phyloP scores from a whole-genome alignment of 92 coral and sea anemone genomes.

The Actinostola sp. region DNA sequence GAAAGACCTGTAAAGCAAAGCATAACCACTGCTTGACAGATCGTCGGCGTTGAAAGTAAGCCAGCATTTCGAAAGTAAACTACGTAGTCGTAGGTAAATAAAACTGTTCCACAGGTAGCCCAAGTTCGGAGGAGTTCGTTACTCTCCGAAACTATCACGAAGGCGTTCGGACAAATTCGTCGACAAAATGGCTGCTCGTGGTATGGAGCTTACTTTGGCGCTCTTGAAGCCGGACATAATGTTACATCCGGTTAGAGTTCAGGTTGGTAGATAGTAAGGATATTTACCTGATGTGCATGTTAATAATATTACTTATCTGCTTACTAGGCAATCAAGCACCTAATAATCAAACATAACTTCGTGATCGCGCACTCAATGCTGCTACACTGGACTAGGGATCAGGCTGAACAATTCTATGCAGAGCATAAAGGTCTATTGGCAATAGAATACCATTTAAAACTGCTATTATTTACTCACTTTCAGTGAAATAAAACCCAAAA shows the following conservation, averaged over 20 bases:
- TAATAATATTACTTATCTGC: not conserved
- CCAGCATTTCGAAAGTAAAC: constrained; percentile 5
- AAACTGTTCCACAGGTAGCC: constrained; percentile 1
- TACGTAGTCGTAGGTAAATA: not conserved
- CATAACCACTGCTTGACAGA: constrained; percentile 49
- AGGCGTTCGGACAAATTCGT: not conserved
- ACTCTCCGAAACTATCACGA: not conserved
- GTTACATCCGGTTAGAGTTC: constrained; percentile 72
- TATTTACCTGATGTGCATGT: not conserved
- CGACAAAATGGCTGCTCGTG: constrained; percentile 1
- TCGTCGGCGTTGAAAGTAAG: constrained; percentile 41
- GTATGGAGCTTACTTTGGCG: constrained; percentile 81
- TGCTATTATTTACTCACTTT: too few species aligned
- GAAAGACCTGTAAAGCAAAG: constrained; percentile 65
- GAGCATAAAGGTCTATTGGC: constrained; percentile 78
- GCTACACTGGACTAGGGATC: constrained; percentile 52
- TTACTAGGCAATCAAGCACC: constrained; percentile 82
- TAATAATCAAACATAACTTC: constrained; percentile 62
- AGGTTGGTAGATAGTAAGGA: constrained; percentile 43
- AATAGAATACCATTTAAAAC: not conserved
- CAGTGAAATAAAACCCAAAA: not conserved
- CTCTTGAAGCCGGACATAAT: constrained; percentile 89
- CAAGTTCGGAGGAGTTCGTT: not conserved
- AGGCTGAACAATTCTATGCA: constrained; percentile 82
- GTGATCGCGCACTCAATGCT: constrained; percentile 72